phyloP scores from a whole-genome alignment of 2,888 invertebrate species.

The Automeris io region DNA sequence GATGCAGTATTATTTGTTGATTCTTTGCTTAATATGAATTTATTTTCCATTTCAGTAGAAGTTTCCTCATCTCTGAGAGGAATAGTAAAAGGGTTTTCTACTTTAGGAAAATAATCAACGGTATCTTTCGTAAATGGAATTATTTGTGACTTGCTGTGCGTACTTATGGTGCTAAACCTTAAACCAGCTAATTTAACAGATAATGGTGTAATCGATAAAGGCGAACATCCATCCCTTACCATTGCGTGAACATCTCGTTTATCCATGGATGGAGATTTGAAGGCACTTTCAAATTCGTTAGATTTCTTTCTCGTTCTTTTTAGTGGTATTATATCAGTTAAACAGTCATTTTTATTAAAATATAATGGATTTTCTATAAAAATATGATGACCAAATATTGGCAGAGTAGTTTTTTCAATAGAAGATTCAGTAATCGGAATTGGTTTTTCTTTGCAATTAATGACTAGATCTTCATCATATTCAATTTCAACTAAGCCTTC shows the following conservation, averaged over 20 bases:
- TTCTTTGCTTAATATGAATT: conserved; percentile 59
- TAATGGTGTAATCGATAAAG: conserved; percentile 76
- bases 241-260: conserved; percentile 57
- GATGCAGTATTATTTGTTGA: conserved; percentile 55
- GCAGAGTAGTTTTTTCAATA: conserved; percentile 60
- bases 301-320: conserved; percentile 68
- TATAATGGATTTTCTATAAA: conserved; percentile 71
- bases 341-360: conserved; percentile 58
- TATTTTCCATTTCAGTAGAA: conserved; percentile 70
- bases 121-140: conserved; percentile 51
- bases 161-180: conserved; percentile 73
- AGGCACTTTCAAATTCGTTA: conserved; percentile 64
- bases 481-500: conserved; percentile 77
- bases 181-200: conserved; percentile 77
- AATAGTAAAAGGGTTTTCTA: conserved; percentile 57
- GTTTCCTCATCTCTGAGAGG: conserved; percentile 63
- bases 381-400: conserved; percentile 68
- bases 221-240: conserved; percentile 65
- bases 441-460: conserved; percentile 61
- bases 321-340: conserved; percentile 51
- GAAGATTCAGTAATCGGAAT: conserved; percentile 29
- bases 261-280: conserved; percentile 64
- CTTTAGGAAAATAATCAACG: conserved; percentile 71
- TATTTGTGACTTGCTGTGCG: conserved; percentile 53
- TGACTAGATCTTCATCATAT: conserved; percentile 66